A percentile compares a stretch with the other conserved stretches of the same genome.
phyloP scores from a whole-genome alignment of 2,797 vertebrate genomes.

The Sphenopsis melanotis region DNA sequence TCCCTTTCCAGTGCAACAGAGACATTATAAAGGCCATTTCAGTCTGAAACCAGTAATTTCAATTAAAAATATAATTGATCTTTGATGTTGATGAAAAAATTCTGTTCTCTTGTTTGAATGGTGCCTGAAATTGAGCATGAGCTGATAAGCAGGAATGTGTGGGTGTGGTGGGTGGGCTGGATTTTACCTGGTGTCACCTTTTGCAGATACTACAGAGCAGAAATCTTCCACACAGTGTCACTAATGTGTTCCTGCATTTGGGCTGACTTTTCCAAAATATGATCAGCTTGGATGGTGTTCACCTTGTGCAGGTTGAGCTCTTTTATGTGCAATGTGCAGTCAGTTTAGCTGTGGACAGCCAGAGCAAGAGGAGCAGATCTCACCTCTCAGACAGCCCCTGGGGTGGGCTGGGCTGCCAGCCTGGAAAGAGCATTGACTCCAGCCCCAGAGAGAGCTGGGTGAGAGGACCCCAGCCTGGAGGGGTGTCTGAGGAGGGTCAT shows the following conservation, averaged over 20 bases:
- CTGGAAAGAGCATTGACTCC: neutral
- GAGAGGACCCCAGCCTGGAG: neutral
- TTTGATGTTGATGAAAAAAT: neutral
- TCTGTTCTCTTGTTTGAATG: neutral
- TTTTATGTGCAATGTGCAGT: too few species aligned
- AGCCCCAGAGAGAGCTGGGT: neutral
- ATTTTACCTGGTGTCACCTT: neutral
- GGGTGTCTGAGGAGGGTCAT: rapidly evolving
- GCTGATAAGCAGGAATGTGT: neutral
- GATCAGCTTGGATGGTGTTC: neutral
- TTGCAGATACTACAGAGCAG: neutral
- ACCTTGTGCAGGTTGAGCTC: neutral
- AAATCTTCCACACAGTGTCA: neutral
- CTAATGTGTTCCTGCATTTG: neutral
- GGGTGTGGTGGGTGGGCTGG: neutral
- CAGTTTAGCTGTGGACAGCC: neutral
- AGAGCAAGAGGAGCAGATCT: neutral
- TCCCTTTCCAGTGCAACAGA: neutral
- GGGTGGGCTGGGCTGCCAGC: neutral
- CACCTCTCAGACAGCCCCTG: neutral
- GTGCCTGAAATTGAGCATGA: neutral
- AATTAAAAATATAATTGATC: neutral
- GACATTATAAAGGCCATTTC: neutral
- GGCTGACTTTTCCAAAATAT: neutral
- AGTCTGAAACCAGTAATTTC: neutral